Percentiles rank a stretch among this genome's conserved stretches.
These are phyloP conservation scores for Picathartes gymnocephalus DNA, from an alignment of 2,113 vertebrate genomes.

Conservation along the genomic window DNA sequence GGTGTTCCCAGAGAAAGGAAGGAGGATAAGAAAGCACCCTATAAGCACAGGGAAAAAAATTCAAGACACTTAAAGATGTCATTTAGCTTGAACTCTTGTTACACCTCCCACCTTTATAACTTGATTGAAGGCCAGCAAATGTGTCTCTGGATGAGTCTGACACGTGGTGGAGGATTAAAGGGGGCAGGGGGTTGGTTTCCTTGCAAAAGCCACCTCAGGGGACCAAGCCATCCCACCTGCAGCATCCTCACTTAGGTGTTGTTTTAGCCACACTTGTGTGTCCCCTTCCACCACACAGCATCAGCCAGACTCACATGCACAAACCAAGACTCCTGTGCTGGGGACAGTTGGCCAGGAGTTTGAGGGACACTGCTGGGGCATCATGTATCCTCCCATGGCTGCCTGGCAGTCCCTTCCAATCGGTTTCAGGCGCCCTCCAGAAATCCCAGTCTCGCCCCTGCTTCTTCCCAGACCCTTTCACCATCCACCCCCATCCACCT, in stretches of 20 bases:
- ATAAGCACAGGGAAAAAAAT: neutral
- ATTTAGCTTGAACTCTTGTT: neutral
- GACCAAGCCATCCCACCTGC: neutral
- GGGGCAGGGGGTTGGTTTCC: neutral
- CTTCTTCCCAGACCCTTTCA: neutral
- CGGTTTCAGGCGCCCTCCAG: neutral
- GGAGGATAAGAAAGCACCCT: neutral
- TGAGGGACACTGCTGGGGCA: neutral
- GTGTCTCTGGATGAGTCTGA: neutral
- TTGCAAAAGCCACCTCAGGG: neutral
- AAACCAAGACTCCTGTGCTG: neutral
- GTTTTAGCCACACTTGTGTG: neutral
- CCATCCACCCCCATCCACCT: neutral
- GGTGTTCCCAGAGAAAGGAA: neutral
- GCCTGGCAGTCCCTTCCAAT: neutral
- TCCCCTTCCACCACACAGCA: neutral
- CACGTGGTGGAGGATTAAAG: rapidly evolving
- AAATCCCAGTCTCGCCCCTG: neutral
- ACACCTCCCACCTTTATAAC: rapidly evolving
- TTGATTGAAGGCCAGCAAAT: rapidly evolving
- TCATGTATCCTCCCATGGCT: neutral
- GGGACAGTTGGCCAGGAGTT: neutral
- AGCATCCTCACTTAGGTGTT: neutral
- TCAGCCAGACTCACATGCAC: rapidly evolving
- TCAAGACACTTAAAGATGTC: neutral